These are phyloP conservation scores for Pao palembangensis DNA, from an alignment of 2,113 vertebrate species.

Conservation along the genomic window DNA sequence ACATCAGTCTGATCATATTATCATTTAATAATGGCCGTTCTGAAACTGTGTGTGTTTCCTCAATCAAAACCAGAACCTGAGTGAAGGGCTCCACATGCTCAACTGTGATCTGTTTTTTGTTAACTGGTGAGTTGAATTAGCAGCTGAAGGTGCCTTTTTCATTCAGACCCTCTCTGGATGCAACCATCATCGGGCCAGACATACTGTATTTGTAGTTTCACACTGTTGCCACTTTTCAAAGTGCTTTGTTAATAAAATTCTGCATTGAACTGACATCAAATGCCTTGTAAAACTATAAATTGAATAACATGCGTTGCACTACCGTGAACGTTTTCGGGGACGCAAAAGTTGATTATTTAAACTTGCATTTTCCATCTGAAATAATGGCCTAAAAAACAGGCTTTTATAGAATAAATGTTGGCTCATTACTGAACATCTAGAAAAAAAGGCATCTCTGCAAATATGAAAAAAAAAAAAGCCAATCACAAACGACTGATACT, in stretches of 20 bases:
- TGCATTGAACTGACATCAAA: slow-evolving; percentile 13
- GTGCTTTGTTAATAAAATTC: slow-evolving; percentile 31
- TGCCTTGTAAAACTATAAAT: slow-evolving; percentile 29
- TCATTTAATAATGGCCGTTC: too few species aligned
- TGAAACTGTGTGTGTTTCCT: too few species aligned
- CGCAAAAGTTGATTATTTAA: too few species aligned
- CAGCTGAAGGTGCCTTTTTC: slow-evolving; percentile 67
- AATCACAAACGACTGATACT: slow-evolving; percentile 29
- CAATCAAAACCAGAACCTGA: background rate
- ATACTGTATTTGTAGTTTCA: slow-evolving; percentile 52
- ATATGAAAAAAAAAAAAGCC: too few species aligned
- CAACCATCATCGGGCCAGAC: slow-evolving; percentile 15
- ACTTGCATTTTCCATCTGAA: too few species aligned
- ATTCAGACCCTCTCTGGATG: slow-evolving; percentile 30
- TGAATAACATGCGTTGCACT: too few species aligned
- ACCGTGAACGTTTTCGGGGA: too few species aligned
- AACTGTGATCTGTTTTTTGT: slow-evolving; percentile 16
- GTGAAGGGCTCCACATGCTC: slow-evolving; percentile 20
- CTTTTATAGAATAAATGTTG: too few species aligned
- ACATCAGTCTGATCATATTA: too few species aligned
- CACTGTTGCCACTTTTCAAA: slow-evolving; percentile 52
- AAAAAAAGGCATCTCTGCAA: too few species aligned
- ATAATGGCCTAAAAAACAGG: too few species aligned
- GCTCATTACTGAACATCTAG: too few species aligned
- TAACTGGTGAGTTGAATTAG: slow-evolving; percentile 20